A percentile compares a stretch with the other conserved stretches of the same genome.
Evolutionary conservation across 2,113 vertebrate genomes (phyloP).

Genomic region (Zosterops borbonicus): DNA sequence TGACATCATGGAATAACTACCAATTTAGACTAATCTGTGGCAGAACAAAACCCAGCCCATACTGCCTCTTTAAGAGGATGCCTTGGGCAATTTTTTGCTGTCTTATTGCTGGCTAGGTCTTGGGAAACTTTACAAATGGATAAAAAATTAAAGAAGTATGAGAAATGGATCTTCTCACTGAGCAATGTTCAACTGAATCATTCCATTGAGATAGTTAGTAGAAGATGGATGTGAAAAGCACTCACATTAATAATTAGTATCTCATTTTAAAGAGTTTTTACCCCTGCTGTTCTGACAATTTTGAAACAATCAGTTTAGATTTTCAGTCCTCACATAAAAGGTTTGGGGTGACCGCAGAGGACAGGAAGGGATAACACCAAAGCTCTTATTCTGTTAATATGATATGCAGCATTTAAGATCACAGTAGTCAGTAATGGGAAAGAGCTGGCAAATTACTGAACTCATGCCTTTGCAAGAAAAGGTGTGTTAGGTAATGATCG

Average conservation of each 20-base stretch:
- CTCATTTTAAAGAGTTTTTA: background rate
- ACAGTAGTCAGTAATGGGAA: background rate
- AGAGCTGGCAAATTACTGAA: background rate
- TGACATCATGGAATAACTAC: conserved; percentile 42
- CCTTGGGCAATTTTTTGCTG: conserved; percentile 6
- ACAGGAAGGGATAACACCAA: background rate
- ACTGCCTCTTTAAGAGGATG: background rate
- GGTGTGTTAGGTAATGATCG: background rate
- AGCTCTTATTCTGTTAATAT: background rate
- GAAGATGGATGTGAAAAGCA: conserved; percentile 50
- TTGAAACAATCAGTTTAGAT: background rate
- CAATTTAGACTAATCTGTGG: background rate
- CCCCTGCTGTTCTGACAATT: background rate
- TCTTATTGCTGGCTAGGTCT: conserved; percentile 23
- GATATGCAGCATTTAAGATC: background rate
- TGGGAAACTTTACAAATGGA: conserved; percentile 52
- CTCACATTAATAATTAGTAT: conserved; percentile 51
- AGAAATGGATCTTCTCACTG: conserved; percentile 58
- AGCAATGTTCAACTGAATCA: conserved; percentile 11
- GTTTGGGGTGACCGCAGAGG: background rate
- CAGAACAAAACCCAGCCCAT: conserved; percentile 7
- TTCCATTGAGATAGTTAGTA: conserved; percentile 55
- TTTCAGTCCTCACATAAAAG: background rate
- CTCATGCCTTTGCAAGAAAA: background rate
- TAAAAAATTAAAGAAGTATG: conserved; percentile 57